Evolutionary conservation across 2,797 vertebrate species (phyloP).

Genomic region (Poliocrania exsul): DNA sequence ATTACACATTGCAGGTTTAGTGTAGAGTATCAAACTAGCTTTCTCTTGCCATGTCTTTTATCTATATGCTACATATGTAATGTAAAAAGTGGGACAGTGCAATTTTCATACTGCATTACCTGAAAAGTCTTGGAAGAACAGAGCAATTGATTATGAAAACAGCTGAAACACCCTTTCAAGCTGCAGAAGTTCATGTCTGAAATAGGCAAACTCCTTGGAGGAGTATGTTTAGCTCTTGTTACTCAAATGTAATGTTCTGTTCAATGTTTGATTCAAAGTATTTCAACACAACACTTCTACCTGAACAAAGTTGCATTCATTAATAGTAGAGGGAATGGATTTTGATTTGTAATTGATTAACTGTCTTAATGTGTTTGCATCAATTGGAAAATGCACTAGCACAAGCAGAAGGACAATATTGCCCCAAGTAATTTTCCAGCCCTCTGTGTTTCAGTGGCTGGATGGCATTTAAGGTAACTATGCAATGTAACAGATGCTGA

Average conservation of each 20-base stretch:
- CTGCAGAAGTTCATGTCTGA: background rate
- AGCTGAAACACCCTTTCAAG: background rate
- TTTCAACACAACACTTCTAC: background rate
- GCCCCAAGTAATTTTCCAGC: constrained; percentile 70
- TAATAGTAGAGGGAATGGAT: constrained; percentile 55
- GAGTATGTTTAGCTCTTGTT: background rate
- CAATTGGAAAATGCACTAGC: constrained; percentile 25
- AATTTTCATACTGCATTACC: background rate
- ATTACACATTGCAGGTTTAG: background rate
- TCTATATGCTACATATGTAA: background rate
- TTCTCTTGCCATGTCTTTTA: background rate
- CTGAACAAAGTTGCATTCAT: constrained; percentile 25
- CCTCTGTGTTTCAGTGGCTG: constrained; percentile 37
- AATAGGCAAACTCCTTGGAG: background rate
- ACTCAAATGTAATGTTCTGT: background rate
- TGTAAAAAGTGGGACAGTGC: background rate
- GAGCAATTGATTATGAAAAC: background rate
- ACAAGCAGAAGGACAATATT: background rate
- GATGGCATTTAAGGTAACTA: constrained; percentile 59
- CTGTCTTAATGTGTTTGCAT: constrained; percentile 64
- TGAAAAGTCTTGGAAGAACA: background rate
- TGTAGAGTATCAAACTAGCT: background rate
- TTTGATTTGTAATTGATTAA: constrained; percentile 73
- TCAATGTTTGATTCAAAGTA: background rate
- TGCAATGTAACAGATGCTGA: constrained; percentile 41